Conservation (phyloP, 2,797 vertebrate genomes). For the Allenopithecus nigroviridis region DNA sequence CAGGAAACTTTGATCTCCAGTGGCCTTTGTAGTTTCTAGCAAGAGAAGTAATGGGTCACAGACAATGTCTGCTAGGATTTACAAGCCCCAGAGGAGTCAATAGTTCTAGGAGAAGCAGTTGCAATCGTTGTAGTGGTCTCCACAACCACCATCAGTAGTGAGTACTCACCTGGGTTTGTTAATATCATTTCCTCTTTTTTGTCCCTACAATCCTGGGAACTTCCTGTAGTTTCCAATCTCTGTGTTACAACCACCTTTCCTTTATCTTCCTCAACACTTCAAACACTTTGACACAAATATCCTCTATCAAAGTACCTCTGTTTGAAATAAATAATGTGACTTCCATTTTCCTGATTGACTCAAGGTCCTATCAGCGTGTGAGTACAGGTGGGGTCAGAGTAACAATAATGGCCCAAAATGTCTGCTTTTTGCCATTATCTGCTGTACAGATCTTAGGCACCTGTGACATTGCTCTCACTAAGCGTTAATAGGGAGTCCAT, state of each 20-base stretch:
- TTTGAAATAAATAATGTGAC: not conserved
- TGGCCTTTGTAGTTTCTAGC: not conserved
- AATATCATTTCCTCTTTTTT: not conserved
- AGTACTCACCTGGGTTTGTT: not conserved
- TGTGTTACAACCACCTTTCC: not conserved
- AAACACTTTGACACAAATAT: not conserved
- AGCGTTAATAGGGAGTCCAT: not conserved
- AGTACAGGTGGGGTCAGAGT: not conserved
- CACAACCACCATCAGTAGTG: not conserved
- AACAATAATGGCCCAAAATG: not conserved
- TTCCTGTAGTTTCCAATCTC: not conserved
- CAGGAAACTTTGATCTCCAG: not conserved
- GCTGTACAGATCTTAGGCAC: not conserved
- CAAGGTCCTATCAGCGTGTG: not conserved
- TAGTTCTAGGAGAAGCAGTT: not conserved
- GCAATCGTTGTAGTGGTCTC: not conserved
- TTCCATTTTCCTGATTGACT: constrained; percentile 1
- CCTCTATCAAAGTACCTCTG: not conserved
- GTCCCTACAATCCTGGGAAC: not conserved
- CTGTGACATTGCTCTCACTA: not conserved
- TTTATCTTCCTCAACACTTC: constrained; percentile 8
- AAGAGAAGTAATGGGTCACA: too few species aligned
- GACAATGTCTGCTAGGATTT: not conserved
- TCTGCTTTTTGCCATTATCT: not conserved
- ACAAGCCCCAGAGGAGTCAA: not conserved